Evolutionary conservation across 2,797 vertebrate genomes (phyloP), one percentile per base, ranked within the genome.

Genomic region (Macroramphosus scolopax): DNA sequence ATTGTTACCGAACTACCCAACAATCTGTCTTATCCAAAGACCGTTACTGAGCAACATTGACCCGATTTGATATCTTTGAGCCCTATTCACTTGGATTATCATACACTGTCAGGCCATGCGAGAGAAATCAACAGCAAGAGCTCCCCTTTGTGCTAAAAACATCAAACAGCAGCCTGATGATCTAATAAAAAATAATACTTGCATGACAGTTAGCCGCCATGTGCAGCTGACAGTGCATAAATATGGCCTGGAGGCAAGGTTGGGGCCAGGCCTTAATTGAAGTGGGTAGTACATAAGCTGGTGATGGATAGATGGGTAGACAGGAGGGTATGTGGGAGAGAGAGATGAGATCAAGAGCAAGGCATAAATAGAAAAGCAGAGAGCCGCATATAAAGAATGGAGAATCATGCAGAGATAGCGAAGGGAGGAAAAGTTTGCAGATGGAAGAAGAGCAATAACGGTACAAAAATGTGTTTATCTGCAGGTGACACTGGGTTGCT

Each of bases 151-250:
- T 75, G 86, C 56, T 70, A 52, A 66, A 73, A 74, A 51, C 7
- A 0, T 47, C 56, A 56, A 77, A 82, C 32, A 63, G 67, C 72
- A 69, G 56, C 31, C 25, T 36, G 47, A 68, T 69, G 62, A 51
- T 17, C 63, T 49, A 32, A 34, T 77, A 44, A 82, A 83, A 83
- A 82, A 79, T 75, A 83, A 82, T 70, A 74, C 68, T 80, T 78
- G 82, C 66, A 82, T 78, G 80, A 84, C 82, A 85, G 78, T 78
- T 75, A 81, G 62, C 77, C 41, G 63, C 67, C 63, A 68, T 78
- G 67, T 86, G 75, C 67, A 43, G 61, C 70, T 84, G 81, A 83
- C 81, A 75, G 85, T 81, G 80, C 80, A 89, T 83, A 87, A 83
- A 85, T 85, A 85, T 73, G 73, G 68, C 67, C 80, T 48, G 46